Evolutionary conservation across 2,113 vertebrate species (phyloP).

Genomic region (Melanerpes aurifrons): DNA sequence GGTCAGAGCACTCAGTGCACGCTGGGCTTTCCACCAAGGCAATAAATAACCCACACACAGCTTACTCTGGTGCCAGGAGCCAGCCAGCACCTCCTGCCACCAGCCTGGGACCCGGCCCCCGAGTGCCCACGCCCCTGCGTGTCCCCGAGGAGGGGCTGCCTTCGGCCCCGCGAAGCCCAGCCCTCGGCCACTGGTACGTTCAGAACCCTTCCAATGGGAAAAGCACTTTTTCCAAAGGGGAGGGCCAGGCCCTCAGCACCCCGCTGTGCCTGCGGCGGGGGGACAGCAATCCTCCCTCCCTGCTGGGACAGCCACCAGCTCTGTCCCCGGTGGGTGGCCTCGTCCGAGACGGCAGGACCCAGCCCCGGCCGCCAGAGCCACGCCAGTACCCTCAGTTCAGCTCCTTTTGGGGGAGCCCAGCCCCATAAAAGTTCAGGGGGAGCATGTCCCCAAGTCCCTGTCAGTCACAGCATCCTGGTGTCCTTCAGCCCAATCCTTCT

Average conservation of each 20-base stretch:
- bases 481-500: neutral
- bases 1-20: neutral
- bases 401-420: neutral
- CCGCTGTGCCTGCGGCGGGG: rapidly evolving
- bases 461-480: rapidly evolving
- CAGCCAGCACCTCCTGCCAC: constrained; percentile 50
- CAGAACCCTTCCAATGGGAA: neutral
- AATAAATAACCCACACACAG: constrained; percentile 27
- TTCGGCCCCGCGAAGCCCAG: neutral
- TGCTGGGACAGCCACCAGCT: rapidly evolving
- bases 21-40: neutral
- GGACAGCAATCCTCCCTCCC: neutral
- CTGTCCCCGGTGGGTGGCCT: neutral
- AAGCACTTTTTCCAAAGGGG: neutral
- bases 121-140: neutral
- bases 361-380: neutral
- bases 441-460: rapidly evolving
- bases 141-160: rapidly evolving
- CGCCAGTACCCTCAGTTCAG: neutral
- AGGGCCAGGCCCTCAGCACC: neutral
- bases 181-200: neutral
- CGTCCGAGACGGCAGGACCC: rapidly evolving
- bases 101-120: neutral
- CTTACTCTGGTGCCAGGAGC: constrained; percentile 5
- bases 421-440: neutral